Conservation (phyloP, 2,113 vertebrate species). For the Cynocephalus volans region DNA sequence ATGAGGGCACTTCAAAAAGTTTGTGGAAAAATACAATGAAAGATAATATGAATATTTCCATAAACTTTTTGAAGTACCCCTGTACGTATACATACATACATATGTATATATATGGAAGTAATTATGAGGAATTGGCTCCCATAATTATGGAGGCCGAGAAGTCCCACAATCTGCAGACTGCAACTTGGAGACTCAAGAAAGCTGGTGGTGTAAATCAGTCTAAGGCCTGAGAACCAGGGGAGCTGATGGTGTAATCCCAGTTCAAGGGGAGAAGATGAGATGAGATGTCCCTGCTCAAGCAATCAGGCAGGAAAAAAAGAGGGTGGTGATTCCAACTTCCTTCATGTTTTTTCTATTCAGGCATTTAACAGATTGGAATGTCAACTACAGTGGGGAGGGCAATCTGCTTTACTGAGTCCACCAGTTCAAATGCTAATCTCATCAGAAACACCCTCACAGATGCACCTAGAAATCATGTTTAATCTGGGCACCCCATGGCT, state of each 20-base stretch:
- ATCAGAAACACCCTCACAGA: not conserved
- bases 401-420: not conserved
- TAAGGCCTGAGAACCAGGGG: not conserved
- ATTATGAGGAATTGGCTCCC: not conserved
- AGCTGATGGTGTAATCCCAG: not conserved
- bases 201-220: not conserved
- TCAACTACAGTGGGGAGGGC: accelerated
- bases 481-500: not conserved
- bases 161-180: not conserved
- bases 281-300: not conserved
- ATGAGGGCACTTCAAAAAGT: no score
- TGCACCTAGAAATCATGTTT: not conserved
- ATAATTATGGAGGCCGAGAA: not conserved
- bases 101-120: not conserved
- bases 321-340: not conserved
- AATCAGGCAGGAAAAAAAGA: not conserved
- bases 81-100: not conserved
- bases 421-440: not conserved
- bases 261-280: not conserved
- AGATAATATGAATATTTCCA: no score
- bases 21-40: no score
- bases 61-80: no score
- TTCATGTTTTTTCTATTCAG: not conserved
- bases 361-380: not conserved
- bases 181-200: not conserved